These are phyloP conservation scores for Zygaena filipendulae DNA, from an alignment of 2,888 invertebrate species.

Conservation along the genomic window DNA sequence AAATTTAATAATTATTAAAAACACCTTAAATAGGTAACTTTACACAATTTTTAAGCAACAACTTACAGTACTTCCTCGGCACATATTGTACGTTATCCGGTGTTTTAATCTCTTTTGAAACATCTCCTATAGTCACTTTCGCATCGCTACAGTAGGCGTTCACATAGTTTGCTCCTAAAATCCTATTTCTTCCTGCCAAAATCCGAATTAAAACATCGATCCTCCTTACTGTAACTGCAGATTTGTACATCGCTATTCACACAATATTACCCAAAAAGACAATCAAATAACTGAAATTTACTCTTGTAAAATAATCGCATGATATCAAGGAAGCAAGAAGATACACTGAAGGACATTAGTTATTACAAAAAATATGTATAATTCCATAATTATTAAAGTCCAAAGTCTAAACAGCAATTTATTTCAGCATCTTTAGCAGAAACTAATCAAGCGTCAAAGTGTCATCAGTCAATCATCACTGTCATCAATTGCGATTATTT, in stretches of 20 bases:
- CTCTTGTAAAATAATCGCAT: no score
- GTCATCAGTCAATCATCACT: no score
- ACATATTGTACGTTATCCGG: constrained; percentile 83
- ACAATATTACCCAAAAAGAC: constrained; percentile 14
- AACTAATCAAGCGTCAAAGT: constrained; percentile 19
- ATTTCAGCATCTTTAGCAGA: no score
- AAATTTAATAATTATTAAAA: no score
- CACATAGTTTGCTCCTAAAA: constrained; percentile 42
- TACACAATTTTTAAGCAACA: constrained; percentile 24
- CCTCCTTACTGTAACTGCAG: constrained; percentile 46
- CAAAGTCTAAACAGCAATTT: constrained; percentile 62
- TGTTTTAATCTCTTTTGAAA: constrained; percentile 67
- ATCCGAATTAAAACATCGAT: constrained; percentile 64
- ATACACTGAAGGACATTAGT: no score
- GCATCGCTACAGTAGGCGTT: constrained; percentile 56
- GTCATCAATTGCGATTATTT: no score
- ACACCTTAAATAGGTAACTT: no score
- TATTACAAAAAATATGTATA: constrained; percentile 24
- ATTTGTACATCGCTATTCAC: constrained; percentile 37
- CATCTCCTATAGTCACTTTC: constrained; percentile 79
- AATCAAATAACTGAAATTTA: no score
- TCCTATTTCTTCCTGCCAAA: constrained; percentile 44
- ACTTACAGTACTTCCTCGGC: constrained; percentile 85
- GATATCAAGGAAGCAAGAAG: no score
- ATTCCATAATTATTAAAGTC: constrained; percentile 29